Evolutionary conservation across 1,140 invertebrate genomes (phyloP), one percentile per base, ranked within the genome.

Genomic region (Trinorchestia longiramus): DNA sequence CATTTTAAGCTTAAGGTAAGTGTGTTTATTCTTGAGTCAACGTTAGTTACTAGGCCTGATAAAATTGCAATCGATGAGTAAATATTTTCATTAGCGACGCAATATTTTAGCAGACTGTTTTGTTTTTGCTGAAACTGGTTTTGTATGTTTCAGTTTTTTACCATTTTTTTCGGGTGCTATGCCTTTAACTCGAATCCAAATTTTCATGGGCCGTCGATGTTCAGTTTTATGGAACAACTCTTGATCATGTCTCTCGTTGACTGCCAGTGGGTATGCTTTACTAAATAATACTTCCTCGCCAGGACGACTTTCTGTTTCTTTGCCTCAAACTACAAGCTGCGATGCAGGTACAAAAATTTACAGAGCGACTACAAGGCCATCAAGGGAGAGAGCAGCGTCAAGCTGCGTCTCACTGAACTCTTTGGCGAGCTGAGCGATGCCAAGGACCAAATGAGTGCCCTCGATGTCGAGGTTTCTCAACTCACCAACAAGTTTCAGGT

Each of bases 241-340:
- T n/a, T n/a, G n/a, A 77, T 1, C 28, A 77, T 77, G 28, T 19
- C 8, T 77, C 15, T 28, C 11, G 3, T 77, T 77, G 36, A 77
- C 62, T 3, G 36, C 28, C 62, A 19, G 1, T 36, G 28, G 11
- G n/a, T n/a, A n/a, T n/a, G n/a, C 28, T 23, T 77, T 36, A 36
- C 62, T 77, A 1, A 77, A 23, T 36, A 36, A 77, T 3, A 42
- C 28, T 43, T 42, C 8, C 43, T 94, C n/a, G 6, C 96, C 96
- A 98, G 98, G 98, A 99, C 97, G 98, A 99, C 97, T 99, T 99
- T 97, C 98, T 98, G 98, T 97, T 97, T 99, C 0, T 99, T 98
- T 96, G 98, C 98, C 6, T 98, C 98, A 0, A 99, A 98, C 97
- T 99, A 99, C 97, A 98, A 98, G 96, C 97, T 99, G 43, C 99